Conservation (phyloP, 2,113 vertebrate species). For the Genyomyrus donnyi region DNA sequence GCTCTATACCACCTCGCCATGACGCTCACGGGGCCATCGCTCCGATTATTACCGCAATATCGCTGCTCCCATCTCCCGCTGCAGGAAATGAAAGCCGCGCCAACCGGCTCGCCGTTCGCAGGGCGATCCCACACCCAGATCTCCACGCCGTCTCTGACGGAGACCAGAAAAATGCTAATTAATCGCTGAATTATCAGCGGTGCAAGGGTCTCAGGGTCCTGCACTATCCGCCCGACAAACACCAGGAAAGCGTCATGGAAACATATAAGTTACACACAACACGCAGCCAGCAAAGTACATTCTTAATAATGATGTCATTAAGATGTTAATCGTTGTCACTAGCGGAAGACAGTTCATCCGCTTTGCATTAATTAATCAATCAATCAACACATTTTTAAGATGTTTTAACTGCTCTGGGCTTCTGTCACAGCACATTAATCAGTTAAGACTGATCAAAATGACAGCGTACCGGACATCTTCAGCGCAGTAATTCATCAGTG, state of each 20-base stretch:
- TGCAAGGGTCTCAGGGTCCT: not conserved
- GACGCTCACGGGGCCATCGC: slow-evolving; percentile 22
- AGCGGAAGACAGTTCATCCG: not conserved
- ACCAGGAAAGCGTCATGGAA: not conserved
- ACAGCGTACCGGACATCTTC: not conserved
- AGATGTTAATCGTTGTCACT: not conserved
- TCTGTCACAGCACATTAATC: not conserved
- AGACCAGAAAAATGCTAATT: not conserved
- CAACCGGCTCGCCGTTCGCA: slow-evolving; percentile 18
- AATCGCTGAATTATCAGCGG: not conserved
- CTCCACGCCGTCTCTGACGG: not conserved
- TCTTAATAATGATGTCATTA: not conserved
- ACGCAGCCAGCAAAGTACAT: not conserved
- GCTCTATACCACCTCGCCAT: slow-evolving; percentile 12
- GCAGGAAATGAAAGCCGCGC: slow-evolving; percentile 33
- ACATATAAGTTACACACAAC: not conserved
- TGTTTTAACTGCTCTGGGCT: not conserved
- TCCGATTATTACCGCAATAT: slow-evolving; percentile 26
- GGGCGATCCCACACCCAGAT: not conserved
- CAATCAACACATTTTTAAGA: not conserved
- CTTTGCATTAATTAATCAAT: not conserved
- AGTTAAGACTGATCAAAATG: not conserved
- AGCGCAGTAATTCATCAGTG: not conserved
- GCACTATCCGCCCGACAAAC: not conserved
- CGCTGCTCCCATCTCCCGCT: slow-evolving; percentile 16